A percentile compares a stretch with the other conserved stretches of the same genome.
These are phyloP conservation scores for Geophilus truncorum DNA, from an alignment of 2,888 invertebrate genomes.

Conservation along the genomic window DNA sequence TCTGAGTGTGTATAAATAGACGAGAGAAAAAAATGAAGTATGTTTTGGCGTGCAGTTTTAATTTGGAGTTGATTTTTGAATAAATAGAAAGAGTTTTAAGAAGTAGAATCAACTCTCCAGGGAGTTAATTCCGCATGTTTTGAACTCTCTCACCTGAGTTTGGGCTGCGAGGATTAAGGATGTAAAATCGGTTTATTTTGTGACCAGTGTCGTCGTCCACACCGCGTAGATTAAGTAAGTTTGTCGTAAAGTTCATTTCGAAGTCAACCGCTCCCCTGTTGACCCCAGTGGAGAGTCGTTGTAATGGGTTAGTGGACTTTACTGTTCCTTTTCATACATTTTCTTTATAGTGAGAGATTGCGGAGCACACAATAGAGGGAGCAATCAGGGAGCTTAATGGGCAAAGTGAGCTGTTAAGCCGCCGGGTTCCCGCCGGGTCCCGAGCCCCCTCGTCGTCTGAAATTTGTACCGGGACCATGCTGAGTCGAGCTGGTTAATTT, in stretches of 20 bases:
- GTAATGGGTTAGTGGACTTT: conserved; percentile 23
- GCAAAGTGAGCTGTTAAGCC: conserved; percentile 25
- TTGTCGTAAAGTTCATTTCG: conserved; percentile 7
- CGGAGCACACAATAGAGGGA: background rate
- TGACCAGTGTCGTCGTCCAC: conserved; percentile 23
- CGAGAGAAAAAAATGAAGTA: background rate
- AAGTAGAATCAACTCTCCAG: background rate
- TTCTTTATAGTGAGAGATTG: conserved; percentile 24
- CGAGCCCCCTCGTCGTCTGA: conserved; percentile 18
- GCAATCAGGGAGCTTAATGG: conserved; percentile 22
- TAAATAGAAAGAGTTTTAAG: conserved; percentile 7
- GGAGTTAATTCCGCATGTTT: conserved; percentile 11
- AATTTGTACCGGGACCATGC: conserved; percentile 20
- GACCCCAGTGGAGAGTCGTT: conserved; percentile 24
- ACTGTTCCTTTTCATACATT: conserved; percentile 1
- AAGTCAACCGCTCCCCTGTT: conserved; percentile 14
- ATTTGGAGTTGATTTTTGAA: background rate
- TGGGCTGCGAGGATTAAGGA: background rate
- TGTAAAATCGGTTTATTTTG: conserved; percentile 8
- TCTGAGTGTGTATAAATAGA: background rate
- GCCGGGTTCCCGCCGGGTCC: conserved; percentile 23
- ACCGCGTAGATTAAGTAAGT: conserved; percentile 1
- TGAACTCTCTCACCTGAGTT: conserved; percentile 13
- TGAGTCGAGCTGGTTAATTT: conserved; percentile 22
- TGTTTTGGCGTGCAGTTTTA: background rate